Evolutionary conservation across 2,888 invertebrate species (phyloP).

Genomic region (Cataglyphis altisquamis): DNA sequence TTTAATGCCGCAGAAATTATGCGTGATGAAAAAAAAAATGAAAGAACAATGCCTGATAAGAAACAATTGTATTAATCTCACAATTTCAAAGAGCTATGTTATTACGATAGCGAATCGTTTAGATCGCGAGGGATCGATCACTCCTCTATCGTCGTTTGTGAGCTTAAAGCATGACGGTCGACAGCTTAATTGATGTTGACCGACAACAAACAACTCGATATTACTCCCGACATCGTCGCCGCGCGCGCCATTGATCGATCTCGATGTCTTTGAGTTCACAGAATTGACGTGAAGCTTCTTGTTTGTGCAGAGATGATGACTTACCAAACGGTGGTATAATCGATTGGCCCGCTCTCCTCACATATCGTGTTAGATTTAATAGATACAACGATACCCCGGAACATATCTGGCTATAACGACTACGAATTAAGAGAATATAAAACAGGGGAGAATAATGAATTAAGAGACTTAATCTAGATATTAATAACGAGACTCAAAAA

Average conservation of each 20-base stretch:
- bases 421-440: no score
- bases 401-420: background rate
- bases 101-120: constrained; percentile 40
- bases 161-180: constrained; percentile 57
- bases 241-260: constrained; percentile 60
- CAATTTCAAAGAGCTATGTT: constrained; percentile 46
- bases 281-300: constrained; percentile 51
- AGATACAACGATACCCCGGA: constrained; percentile 4
- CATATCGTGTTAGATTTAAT: constrained; percentile 52
- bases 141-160: constrained; percentile 43
- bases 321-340: constrained; percentile 49
- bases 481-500: background rate
- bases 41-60: background rate
- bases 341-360: constrained; percentile 47
- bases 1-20: constrained; percentile 62
- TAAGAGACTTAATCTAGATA: background rate
- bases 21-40: background rate
- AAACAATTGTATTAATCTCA: constrained; percentile 21
- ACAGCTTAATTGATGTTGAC: constrained; percentile 72
- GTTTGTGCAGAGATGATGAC: constrained; percentile 48
- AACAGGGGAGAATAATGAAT: no score
- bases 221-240: constrained; percentile 39
- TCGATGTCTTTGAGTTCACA: constrained; percentile 55
- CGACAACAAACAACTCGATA: constrained; percentile 70
- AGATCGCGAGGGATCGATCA: constrained; percentile 57